Conservation (phyloP, 2,113 vertebrate genomes). For the Genyomyrus donnyi region DNA sequence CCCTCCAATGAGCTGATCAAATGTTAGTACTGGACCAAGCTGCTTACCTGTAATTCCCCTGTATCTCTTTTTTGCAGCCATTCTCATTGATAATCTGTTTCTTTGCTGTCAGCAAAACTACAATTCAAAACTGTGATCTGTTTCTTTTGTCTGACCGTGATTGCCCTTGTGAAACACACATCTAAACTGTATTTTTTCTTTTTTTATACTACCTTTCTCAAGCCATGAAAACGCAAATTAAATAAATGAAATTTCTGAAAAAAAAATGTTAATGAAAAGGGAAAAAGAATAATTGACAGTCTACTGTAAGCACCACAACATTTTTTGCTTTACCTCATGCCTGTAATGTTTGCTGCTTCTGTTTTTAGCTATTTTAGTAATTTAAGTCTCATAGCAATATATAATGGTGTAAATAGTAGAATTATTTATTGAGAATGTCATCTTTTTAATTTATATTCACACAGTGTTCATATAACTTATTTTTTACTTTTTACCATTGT, state of each 20-base stretch:
- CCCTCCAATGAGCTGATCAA: constrained; percentile 5
- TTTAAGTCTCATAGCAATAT: constrained; percentile 92
- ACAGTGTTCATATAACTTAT: constrained; percentile 98
- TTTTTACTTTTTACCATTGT: constrained; percentile 88
- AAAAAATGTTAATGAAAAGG: constrained; percentile 63
- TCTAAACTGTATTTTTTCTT: constrained; percentile 65
- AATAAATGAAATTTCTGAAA: constrained; percentile 67
- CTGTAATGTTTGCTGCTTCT: constrained; percentile 96
- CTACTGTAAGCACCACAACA: constrained; percentile 81
- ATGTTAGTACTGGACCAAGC: constrained; percentile 21
- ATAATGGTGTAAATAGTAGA: constrained; percentile 99
- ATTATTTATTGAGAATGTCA: constrained; percentile 99
- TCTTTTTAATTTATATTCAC: constrained; percentile 99
- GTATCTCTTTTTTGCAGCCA: neutral
- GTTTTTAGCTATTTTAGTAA: constrained; percentile 81
- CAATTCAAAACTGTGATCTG: constrained; percentile 68
- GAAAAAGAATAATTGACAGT: constrained; percentile 73
- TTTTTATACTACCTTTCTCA: constrained; percentile 65
- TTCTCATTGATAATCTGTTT: neutral
- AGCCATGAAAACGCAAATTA: constrained; percentile 66
- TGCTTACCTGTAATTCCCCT: neutral
- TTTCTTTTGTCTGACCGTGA: constrained; percentile 53
- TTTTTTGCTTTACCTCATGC: constrained; percentile 91
- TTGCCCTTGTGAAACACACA: constrained; percentile 59
- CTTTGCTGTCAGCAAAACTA: constrained; percentile 12